A percentile compares a stretch with the other conserved stretches of the same genome.
These are phyloP conservation scores for Lasioglossum pauxillum DNA, from an alignment of 2,888 invertebrate species.

Conservation along the genomic window DNA sequence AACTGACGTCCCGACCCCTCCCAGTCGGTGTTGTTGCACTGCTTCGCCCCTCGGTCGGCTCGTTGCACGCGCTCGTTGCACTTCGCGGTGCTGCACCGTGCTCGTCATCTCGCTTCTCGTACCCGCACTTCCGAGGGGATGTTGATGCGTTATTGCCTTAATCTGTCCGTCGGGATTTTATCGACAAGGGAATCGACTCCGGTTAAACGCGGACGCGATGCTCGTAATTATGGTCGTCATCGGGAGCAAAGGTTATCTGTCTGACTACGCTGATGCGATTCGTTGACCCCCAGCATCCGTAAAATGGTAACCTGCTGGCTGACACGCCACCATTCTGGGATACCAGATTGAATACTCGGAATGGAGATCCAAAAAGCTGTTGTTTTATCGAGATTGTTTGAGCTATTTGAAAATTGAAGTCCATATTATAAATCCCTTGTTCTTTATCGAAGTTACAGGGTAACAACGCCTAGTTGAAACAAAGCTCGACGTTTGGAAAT, in stretches of 20 bases:
- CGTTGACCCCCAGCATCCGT: not conserved
- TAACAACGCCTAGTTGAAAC: no score
- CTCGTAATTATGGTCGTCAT: slow-evolving; percentile 13
- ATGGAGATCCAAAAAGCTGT: not conserved
- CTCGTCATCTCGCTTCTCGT: not conserved
- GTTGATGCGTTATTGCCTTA: slow-evolving; percentile 3
- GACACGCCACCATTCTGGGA: not conserved
- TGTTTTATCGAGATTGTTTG: not conserved
- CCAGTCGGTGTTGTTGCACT: slow-evolving; percentile 71
- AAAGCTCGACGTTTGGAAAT: no score
- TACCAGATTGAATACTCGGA: not conserved
- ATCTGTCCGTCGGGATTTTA: not conserved
- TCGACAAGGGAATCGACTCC: not conserved
- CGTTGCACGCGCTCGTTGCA: slow-evolving; percentile 50
- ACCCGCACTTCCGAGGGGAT: not conserved
- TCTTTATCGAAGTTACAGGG: no score
- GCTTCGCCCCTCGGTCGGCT: slow-evolving; percentile 30
- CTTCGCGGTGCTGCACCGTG: not conserved
- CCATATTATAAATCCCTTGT: no score
- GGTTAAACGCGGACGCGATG: not conserved
- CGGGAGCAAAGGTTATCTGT: slow-evolving; percentile 11
- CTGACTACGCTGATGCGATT: not conserved
- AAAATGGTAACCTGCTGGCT: not conserved
- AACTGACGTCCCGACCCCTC: slow-evolving; percentile 80
- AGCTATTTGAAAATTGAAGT: no score